Evolutionary conservation across 2,113 vertebrate genomes (phyloP).

Genomic region (Corythornis vintsioides): DNA sequence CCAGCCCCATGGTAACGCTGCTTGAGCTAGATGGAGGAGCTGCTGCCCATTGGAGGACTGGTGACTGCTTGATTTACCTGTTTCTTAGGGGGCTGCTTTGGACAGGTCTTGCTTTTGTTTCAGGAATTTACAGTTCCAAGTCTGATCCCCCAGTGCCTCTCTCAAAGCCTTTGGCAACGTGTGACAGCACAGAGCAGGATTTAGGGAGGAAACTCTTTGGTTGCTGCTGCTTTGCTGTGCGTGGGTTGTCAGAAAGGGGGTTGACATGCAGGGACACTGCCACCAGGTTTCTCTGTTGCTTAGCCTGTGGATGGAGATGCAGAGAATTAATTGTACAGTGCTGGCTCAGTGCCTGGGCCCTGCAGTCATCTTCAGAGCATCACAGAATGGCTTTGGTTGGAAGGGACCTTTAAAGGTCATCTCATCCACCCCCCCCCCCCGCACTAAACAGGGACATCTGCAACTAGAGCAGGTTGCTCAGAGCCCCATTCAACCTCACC

Average conservation of each 20-base stretch:
- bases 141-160: rapidly evolving
- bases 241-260: neutral
- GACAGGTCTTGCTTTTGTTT: neutral
- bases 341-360: neutral
- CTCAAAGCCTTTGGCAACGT: neutral
- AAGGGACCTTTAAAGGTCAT: neutral
- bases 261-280: neutral
- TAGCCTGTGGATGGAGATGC: neutral
- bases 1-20: neutral
- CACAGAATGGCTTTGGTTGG: neutral
- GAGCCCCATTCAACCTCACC: neutral
- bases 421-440: neutral
- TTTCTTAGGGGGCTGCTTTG: neutral
- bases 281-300: neutral
- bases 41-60: neutral
- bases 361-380: neutral
- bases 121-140: neutral
- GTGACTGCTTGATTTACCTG: neutral
- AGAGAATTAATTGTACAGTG: rapidly evolving
- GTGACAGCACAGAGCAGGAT: neutral
- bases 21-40: neutral
- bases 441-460: neutral
- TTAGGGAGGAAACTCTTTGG: neutral
- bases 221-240: neutral
- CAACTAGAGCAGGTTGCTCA: neutral